Percentiles rank a stretch among this genome's conserved stretches.
Evolutionary conservation across 2,888 invertebrate genomes (phyloP).

Genomic region (Margaritifera margaritifera): DNA sequence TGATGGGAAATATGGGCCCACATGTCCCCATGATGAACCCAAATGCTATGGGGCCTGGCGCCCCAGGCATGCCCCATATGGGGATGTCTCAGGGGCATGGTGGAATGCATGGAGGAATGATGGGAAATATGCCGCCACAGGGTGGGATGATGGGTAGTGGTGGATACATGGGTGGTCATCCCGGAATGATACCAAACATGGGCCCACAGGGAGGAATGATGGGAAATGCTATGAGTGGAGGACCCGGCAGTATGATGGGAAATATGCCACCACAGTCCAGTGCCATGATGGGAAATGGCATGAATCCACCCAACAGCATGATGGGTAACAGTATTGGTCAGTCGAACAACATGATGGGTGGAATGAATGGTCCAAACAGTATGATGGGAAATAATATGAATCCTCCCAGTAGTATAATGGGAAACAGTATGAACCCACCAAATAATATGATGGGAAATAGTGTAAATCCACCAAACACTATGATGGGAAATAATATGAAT

Average conservation of each 20-base stretch:
- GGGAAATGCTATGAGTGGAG: constrained; percentile 34
- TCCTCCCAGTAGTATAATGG: constrained; percentile 8
- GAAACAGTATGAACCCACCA: constrained; percentile 17
- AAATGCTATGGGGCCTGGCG: constrained; percentile 40
- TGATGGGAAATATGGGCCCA: constrained; percentile 57
- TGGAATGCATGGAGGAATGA: constrained; percentile 41
- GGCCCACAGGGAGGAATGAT: constrained; percentile 44
- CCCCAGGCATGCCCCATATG: constrained; percentile 36
- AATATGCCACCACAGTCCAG: constrained; percentile 37
- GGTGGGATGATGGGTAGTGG: constrained; percentile 23
- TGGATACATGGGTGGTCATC: constrained; percentile 37
- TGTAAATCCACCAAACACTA: constrained; percentile 16
- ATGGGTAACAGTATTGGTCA: constrained; percentile 44
- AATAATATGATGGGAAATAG: constrained; percentile 22
- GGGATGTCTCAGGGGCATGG: constrained; percentile 32
- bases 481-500: constrained; percentile 24
- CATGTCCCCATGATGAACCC: constrained; percentile 68
- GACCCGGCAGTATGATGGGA: constrained; percentile 50
- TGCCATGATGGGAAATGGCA: constrained; percentile 46
- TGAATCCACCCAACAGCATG: constrained; percentile 29
- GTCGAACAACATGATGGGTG: constrained; percentile 38
- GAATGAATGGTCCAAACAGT: constrained; percentile 23
- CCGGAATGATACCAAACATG: constrained; percentile 35
- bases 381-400: constrained; percentile 27
- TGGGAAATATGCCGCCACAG: constrained; percentile 30